Conservation (phyloP, 2,888 invertebrate genomes). For the Drosophila formosana region DNA sequence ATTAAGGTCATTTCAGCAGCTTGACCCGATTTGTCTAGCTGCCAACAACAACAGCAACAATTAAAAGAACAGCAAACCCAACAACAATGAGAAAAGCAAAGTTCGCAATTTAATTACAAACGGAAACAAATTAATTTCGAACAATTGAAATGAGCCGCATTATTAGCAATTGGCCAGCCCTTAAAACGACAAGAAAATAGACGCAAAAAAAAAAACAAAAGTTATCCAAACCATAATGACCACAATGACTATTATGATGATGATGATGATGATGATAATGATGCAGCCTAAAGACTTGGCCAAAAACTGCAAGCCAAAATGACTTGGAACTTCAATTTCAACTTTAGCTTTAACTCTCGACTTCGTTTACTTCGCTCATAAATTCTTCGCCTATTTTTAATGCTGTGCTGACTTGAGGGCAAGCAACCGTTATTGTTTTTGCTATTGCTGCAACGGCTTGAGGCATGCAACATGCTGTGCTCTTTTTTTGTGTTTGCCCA, state of each 20-base stretch:
- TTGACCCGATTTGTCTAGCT: conserved; percentile 62
- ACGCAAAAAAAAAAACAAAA: conserved; percentile 8
- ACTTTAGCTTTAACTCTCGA: conserved; percentile 36
- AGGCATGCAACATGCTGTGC: conserved; percentile 44
- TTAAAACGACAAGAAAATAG: conserved; percentile 5
- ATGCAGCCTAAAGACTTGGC: conserved; percentile 14
- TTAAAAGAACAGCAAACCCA: conserved; percentile 34
- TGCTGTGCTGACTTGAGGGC: conserved; percentile 44
- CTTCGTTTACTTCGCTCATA: conserved; percentile 42
- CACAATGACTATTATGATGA: conserved; percentile 9
- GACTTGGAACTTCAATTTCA: conserved; percentile 38
- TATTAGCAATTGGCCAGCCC: conserved; percentile 50
- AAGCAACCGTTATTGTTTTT: conserved; percentile 34
- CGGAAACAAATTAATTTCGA: conserved; percentile 75
- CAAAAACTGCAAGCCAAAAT: conserved; percentile 37
- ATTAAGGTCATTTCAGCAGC: conserved; percentile 71
- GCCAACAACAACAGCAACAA: conserved; percentile 14
- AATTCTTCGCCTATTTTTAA: conserved; percentile 38
- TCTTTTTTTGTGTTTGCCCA: conserved; percentile 12
- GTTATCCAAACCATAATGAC: conserved; percentile 13
- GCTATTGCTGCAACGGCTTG: conserved; percentile 8
- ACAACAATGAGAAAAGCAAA: conserved; percentile 34
- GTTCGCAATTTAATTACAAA: conserved; percentile 67
- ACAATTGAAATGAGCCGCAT: conserved; percentile 70
- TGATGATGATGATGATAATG: conserved; percentile 16